Evolutionary conservation across 2,888 invertebrate species (phyloP).

Genomic region (Nebria salina): DNA sequence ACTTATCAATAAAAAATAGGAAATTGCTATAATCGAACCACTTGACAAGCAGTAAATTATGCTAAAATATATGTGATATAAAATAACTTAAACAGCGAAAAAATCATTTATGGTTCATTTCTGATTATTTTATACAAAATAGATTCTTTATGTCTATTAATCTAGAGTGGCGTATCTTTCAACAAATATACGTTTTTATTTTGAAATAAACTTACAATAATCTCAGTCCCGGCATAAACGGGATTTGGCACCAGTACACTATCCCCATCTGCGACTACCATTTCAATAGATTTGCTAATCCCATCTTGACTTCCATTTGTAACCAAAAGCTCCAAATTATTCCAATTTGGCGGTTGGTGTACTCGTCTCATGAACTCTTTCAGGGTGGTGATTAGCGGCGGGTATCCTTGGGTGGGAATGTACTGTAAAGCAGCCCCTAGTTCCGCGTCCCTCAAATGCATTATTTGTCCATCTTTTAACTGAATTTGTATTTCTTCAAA

Average conservation of each 20-base stretch:
- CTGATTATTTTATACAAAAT: no score
- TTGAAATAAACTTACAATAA: conserved; percentile 66
- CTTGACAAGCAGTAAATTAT: no score
- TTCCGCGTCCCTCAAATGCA: conserved; percentile 68
- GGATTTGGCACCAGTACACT: conserved; percentile 76
- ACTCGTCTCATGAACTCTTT: conserved; percentile 70
- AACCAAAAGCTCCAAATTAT: conserved; percentile 71
- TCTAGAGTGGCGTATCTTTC: no score
- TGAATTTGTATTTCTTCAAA: conserved; percentile 71
- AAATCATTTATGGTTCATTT: no score
- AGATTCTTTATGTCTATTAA: no score
- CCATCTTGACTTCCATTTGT: conserved; percentile 83
- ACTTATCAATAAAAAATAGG: not conserved
- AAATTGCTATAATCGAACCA: not conserved
- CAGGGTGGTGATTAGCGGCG: conserved; percentile 68
- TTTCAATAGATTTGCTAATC: conserved; percentile 77
- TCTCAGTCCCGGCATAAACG: conserved; percentile 75
- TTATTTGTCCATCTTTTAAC: conserved; percentile 66
- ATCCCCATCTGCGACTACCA: conserved; percentile 76
- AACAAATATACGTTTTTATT: no score
- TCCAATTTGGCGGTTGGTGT: conserved; percentile 74
- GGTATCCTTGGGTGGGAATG: conserved; percentile 76
- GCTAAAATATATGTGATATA: no score
- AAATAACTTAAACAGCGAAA: no score
- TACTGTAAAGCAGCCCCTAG: conserved; percentile 78